phyloP scores from a whole-genome alignment of 2,888 invertebrate species.

The Diploptera punctata region DNA sequence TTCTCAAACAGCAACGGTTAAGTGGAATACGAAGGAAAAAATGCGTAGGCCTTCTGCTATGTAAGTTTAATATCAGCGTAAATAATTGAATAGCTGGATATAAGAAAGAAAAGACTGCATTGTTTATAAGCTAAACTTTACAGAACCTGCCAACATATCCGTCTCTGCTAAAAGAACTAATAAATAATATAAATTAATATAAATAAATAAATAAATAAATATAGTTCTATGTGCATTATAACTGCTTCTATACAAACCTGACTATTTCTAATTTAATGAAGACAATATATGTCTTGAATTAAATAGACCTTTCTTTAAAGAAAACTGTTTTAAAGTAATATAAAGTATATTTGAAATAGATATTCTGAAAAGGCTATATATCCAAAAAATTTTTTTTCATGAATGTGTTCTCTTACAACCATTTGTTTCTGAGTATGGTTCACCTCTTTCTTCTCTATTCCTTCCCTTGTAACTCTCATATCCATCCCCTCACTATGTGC shows the following conservation, averaged over 20 bases:
- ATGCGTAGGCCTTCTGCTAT: conserved; percentile 24
- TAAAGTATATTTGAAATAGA: no score
- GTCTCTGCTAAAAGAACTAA: conserved; percentile 10
- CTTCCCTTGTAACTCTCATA: no score
- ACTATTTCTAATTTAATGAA: neutral
- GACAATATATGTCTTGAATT: conserved; percentile 20
- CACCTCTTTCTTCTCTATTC: no score
- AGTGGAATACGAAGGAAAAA: conserved; percentile 9
- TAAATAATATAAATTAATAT: neutral
- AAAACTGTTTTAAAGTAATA: no score
- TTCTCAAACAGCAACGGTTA: neutral
- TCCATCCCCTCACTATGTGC: conserved; percentile 18
- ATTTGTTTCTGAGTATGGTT: no score
- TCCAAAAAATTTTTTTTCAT: no score
- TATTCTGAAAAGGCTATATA: no score
- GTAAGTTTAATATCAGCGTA: conserved; percentile 5
- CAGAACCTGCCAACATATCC: neutral
- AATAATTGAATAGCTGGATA: neutral
- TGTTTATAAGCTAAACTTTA: neutral
- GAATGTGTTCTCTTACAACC: no score
- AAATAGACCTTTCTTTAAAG: no score
- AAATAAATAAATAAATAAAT: no score
- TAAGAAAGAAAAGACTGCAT: neutral
- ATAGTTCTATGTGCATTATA: conserved; percentile 12
- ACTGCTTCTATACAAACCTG: conserved; percentile 12